phyloP scores from a whole-genome alignment of 1,140 invertebrate species.

The Dendrolimus kikuchii region DNA sequence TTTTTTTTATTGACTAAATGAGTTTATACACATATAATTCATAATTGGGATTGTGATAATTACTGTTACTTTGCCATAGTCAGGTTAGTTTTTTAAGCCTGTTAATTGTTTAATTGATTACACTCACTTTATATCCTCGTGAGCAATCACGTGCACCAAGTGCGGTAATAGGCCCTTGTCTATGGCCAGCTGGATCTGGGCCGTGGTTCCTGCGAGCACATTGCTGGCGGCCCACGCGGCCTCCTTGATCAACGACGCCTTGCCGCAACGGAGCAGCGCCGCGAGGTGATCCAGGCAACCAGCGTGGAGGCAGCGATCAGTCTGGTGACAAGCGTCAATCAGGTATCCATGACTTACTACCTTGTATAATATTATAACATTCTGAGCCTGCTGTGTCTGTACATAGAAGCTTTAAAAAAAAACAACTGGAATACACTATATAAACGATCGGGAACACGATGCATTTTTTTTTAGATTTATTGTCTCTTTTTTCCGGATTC shows the following conservation, averaged over 20 bases:
- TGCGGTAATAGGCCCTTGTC: conserved; percentile 79
- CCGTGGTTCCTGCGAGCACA: conserved; percentile 95
- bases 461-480: no score
- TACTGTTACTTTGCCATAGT: neutral
- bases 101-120: no score
- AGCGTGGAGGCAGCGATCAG: conserved; percentile 89
- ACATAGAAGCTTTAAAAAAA: no score
- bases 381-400: no score
- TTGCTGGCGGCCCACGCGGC: conserved; percentile 99
- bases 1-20: no score
- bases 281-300: conserved; percentile 84
- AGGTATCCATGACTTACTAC: neutral
- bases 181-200: conserved; percentile 92
- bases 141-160: conserved; percentile 78
- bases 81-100: no score
- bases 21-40: neutral
- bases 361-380: no score
- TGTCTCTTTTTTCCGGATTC: no score
- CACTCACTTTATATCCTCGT: conserved; percentile 67
- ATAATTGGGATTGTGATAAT: neutral
- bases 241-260: conserved; percentile 87
- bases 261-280: conserved; percentile 82
- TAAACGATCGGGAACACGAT: no score
- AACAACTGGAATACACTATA: no score
- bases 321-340: conserved; percentile 74